phyloP scores from a whole-genome alignment of 2,797 vertebrate species.

The Poeciliopsis turneri region DNA sequence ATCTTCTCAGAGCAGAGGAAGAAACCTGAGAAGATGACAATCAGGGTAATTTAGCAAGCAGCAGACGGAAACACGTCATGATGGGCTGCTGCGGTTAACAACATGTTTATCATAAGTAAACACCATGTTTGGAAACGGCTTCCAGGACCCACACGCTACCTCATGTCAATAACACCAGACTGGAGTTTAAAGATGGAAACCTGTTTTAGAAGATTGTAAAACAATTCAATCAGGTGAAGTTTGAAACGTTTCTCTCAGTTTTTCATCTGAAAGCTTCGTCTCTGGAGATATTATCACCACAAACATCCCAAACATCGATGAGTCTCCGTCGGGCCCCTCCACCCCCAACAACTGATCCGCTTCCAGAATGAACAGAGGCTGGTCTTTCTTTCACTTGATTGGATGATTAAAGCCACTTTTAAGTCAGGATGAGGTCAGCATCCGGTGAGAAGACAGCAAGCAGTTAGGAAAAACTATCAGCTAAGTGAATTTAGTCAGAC shows the following conservation, averaged over 20 bases:
- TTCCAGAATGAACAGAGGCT: constrained; percentile 53
- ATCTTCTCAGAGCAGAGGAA: constrained; percentile 79
- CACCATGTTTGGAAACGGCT: constrained; percentile 56
- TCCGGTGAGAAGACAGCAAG: constrained; percentile 38
- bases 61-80: constrained; percentile 73
- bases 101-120: constrained; percentile 70
- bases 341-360: constrained; percentile 40
- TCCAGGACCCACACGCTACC: constrained; percentile 6
- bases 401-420: constrained; percentile 57
- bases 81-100: constrained; percentile 56
- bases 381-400: constrained; percentile 64
- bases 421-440: constrained; percentile 68
- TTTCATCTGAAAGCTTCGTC: background rate
- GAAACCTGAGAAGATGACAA: constrained; percentile 83
- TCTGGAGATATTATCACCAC: background rate
- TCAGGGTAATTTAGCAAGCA: constrained; percentile 78
- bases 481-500: constrained; percentile 50
- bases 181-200: background rate
- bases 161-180: no score
- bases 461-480: constrained; percentile 41
- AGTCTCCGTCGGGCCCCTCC: background rate
- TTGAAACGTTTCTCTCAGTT: background rate
- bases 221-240: background rate
- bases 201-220: background rate
- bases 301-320: background rate